A percentile compares a stretch with the other conserved stretches of the same genome.
Evolutionary conservation across 1,140 invertebrate species (phyloP).

Genomic region (Scaptomyza montana): DNA sequence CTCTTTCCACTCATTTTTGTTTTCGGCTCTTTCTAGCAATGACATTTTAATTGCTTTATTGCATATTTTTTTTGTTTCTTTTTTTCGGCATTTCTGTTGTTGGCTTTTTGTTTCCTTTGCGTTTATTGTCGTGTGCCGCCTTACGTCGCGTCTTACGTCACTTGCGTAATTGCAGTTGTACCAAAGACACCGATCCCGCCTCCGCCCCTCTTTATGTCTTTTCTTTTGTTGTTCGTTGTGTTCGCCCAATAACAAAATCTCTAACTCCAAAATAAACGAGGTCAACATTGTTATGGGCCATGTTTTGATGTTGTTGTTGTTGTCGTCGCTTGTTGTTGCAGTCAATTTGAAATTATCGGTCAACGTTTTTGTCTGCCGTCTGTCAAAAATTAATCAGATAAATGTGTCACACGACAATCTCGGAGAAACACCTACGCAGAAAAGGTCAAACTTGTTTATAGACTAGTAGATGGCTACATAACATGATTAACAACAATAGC

Average conservation of each 20-base stretch:
- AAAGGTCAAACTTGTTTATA: constrained; percentile 61
- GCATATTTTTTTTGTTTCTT: neutral
- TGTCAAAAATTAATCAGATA: constrained; percentile 80
- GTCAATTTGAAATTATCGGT: constrained; percentile 78
- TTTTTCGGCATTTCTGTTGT: constrained; percentile 34
- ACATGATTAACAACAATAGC: constrained; percentile 9
- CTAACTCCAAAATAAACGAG: constrained; percentile 56
- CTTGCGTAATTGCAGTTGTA: constrained; percentile 77
- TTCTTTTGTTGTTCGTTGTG: neutral
- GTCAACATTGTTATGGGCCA: constrained; percentile 72
- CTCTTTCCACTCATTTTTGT: constrained; percentile 16
- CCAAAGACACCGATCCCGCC: constrained; percentile 1
- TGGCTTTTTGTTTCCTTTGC: constrained; percentile 27
- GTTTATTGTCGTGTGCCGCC: constrained; percentile 72
- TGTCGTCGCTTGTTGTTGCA: constrained; percentile 51
- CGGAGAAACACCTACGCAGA: constrained; percentile 56
- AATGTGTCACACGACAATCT: constrained; percentile 55
- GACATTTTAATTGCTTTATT: constrained; percentile 82
- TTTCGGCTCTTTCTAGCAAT: constrained; percentile 49
- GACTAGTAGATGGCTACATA: constrained; percentile 1
- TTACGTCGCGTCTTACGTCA: constrained; percentile 68
- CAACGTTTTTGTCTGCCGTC: constrained; percentile 71
- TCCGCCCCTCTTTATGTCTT: constrained; percentile 6
- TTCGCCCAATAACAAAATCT: constrained; percentile 27
- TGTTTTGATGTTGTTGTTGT: constrained; percentile 31